phyloP scores from a whole-genome alignment of 2,888 invertebrate species.

The Melikaiella ostensackeni region DNA sequence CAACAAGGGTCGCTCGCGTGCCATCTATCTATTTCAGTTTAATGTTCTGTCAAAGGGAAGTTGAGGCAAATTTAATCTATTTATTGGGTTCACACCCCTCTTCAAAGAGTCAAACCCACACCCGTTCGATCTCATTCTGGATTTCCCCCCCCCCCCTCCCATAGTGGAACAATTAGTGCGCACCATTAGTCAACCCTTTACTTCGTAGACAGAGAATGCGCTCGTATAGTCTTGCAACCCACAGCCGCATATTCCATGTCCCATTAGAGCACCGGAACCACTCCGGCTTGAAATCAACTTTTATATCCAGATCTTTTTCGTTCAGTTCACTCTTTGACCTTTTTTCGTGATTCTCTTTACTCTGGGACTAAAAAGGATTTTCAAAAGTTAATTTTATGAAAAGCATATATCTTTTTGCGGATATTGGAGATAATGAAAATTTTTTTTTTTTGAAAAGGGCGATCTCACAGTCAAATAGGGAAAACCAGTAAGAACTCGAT shows the following conservation, averaged over 20 bases:
- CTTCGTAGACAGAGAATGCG: slow-evolving; percentile 43
- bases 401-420: background rate
- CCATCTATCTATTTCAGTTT: slow-evolving; percentile 70
- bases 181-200: slow-evolving; percentile 71
- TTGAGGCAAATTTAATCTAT: slow-evolving; percentile 69
- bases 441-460: too few species aligned
- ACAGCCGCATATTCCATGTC: slow-evolving; percentile 17
- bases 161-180: slow-evolving; percentile 69
- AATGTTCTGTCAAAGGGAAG: slow-evolving; percentile 61
- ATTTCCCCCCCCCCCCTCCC: slow-evolving; percentile 44
- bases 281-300: slow-evolving; percentile 18
- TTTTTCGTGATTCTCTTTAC: background rate
- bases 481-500: too few species aligned
- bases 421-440: background rate
- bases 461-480: too few species aligned
- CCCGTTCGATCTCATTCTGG: slow-evolving; percentile 42
- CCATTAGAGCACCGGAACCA: slow-evolving; percentile 23
- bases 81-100: slow-evolving; percentile 58
- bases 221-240: slow-evolving; percentile 17
- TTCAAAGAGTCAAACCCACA: slow-evolving; percentile 40
- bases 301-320: slow-evolving; percentile 24
- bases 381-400: background rate
- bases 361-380: background rate
- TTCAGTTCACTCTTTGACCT: slow-evolving; percentile 17
- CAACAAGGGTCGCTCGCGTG: slow-evolving; percentile 64